Conservation (phyloP, 2,113 vertebrate genomes). For the Oxyruncus cristatus region DNA sequence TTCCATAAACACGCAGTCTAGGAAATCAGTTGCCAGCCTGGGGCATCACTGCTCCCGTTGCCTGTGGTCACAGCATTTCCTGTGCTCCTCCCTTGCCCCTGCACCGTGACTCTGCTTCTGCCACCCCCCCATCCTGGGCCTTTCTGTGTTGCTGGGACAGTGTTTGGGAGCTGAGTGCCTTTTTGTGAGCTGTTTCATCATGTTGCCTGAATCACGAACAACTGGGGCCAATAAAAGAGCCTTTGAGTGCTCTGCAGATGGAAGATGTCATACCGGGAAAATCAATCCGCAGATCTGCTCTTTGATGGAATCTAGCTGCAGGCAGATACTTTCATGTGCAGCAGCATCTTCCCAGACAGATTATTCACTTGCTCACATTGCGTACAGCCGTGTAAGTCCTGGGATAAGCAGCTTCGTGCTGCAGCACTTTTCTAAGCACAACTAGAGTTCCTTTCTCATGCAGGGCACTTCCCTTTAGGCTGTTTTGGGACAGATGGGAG, state of each 20-base stretch:
- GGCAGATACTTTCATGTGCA: slow-evolving; percentile 45
- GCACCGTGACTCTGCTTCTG: not conserved
- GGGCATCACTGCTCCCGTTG: fast-evolving
- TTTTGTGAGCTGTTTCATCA: not conserved
- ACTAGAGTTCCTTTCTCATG: not conserved
- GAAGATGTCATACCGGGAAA: slow-evolving; percentile 24
- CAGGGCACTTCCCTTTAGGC: not conserved
- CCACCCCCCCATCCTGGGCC: not conserved
- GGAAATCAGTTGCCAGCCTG: fast-evolving
- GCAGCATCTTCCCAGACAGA: slow-evolving; percentile 50
- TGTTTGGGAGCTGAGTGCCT: not conserved
- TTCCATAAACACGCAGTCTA: not conserved
- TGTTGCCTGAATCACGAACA: not conserved
- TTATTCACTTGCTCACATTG: slow-evolving; percentile 14
- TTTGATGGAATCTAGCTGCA: slow-evolving; percentile 54
- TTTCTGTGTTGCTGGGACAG: not conserved
- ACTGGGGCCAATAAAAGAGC: slow-evolving; percentile 1
- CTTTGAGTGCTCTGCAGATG: slow-evolving; percentile 17
- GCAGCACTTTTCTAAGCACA: not conserved
- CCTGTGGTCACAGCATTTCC: not conserved
- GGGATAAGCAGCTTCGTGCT: not conserved
- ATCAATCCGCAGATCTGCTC: slow-evolving; percentile 46
- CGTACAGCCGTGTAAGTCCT: not conserved
- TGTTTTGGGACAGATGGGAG: not conserved
- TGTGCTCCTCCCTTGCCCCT: not conserved